These are phyloP conservation scores for Oxycera nigricornis DNA, from an alignment of 2,888 invertebrate species.

Conservation along the genomic window DNA sequence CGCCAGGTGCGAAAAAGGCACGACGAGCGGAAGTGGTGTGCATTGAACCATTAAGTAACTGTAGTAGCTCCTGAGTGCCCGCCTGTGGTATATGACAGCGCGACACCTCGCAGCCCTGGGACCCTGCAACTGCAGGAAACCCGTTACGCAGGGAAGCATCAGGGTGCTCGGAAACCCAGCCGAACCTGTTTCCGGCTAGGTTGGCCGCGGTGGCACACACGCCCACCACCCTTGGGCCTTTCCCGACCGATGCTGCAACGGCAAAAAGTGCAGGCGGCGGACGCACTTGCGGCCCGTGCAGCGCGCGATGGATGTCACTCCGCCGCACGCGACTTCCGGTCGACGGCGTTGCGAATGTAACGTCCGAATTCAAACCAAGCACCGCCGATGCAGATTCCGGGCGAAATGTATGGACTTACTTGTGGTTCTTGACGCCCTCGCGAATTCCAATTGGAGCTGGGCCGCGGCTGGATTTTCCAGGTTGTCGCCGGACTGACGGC, in stretches of 20 bases:
- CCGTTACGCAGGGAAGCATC: neutral
- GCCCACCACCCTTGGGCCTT: neutral
- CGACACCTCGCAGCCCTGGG: neutral
- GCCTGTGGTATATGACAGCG: neutral
- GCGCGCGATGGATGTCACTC: neutral
- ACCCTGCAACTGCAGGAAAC: neutral
- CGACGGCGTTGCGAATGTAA: neutral
- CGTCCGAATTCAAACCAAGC: neutral
- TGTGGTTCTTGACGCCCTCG: neutral
- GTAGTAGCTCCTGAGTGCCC: neutral
- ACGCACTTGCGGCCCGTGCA: neutral
- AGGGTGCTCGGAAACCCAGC: neutral
- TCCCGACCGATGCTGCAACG: neutral
- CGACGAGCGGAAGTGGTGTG: constrained; percentile 17
- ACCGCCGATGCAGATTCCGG: neutral
- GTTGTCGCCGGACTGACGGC: neutral
- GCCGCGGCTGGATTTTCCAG: constrained; percentile 4
- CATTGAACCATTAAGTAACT: constrained; percentile 2
- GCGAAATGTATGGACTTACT: neutral
- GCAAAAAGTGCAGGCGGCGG: neutral
- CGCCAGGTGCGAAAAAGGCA: neutral
- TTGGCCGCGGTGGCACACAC: constrained; percentile 1
- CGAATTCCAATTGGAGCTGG: constrained; percentile 1
- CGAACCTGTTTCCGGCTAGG: neutral
- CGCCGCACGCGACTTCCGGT: constrained; percentile 26